Conservation (phyloP, 2,888 invertebrate genomes). For the Lepidochrysops patricia region DNA sequence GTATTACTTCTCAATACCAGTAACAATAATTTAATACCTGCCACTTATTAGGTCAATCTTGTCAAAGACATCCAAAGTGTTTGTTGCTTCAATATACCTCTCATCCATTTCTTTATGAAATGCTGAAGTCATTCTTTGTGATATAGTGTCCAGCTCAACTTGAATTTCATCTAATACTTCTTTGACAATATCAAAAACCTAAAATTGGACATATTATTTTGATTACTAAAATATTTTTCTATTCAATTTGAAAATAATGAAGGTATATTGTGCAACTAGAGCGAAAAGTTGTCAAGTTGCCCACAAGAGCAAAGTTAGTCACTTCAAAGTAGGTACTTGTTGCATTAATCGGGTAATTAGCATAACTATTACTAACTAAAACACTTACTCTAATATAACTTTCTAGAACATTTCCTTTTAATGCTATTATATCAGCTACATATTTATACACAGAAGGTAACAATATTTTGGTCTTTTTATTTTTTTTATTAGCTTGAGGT, state of each 20-base stretch:
- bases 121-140: conserved; percentile 41
- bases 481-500: conserved; percentile 23
- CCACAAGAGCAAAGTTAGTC: too few relatives aligned
- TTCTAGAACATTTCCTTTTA: conserved; percentile 21
- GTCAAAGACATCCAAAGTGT: conserved; percentile 23
- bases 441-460: conserved; percentile 40
- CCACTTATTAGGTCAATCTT: conserved; percentile 39
- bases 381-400: conserved; percentile 43
- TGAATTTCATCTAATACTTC: conserved; percentile 32
- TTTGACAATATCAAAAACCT: conserved; percentile 40
- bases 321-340: too few relatives aligned
- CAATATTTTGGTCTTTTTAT: conserved; percentile 24
- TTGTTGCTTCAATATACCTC: conserved; percentile 47
- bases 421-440: conserved; percentile 36
- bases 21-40: conserved; percentile 33
- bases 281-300: too few relatives aligned
- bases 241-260: too few relatives aligned
- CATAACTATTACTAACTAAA: not conserved
- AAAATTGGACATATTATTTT: conserved; percentile 18
- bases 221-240: not conserved
- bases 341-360: too few relatives aligned
- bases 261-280: too few relatives aligned
- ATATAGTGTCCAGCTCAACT: conserved; percentile 36
- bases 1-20: too few relatives aligned
- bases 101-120: conserved; percentile 62